Percentiles rank a stretch among this genome's conserved stretches.
Evolutionary conservation across 1,140 invertebrate genomes (phyloP).

Genomic region (Tetramorium alpestre): DNA sequence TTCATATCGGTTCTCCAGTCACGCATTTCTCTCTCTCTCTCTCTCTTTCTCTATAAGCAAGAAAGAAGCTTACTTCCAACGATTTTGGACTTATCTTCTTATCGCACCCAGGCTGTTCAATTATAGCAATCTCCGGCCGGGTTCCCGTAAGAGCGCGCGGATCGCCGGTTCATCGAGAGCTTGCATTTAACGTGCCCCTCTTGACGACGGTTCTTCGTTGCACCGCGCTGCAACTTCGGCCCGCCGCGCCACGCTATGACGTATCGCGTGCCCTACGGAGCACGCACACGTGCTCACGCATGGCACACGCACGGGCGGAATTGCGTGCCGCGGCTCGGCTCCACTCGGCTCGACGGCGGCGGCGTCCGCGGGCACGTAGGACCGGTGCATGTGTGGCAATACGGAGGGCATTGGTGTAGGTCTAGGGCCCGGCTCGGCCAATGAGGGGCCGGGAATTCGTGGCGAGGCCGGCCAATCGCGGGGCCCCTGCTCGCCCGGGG

Average conservation of each 20-base stretch:
- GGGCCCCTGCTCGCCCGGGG: slow-evolving; percentile 78
- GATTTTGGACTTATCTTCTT: slow-evolving; percentile 43
- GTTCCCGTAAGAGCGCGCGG: slow-evolving; percentile 23
- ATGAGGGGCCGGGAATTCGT: slow-evolving; percentile 83
- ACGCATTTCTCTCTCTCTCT: neutral
- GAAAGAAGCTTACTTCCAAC: slow-evolving; percentile 6
- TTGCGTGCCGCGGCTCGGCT: slow-evolving; percentile 40
- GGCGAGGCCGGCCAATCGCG: slow-evolving; percentile 83
- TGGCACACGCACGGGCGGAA: neutral
- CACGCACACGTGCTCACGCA: slow-evolving; percentile 64
- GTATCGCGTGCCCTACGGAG: slow-evolving; percentile 74
- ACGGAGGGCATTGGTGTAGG: slow-evolving; percentile 83
- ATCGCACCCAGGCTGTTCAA: slow-evolving; percentile 27
- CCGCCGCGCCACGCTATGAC: slow-evolving; percentile 67
- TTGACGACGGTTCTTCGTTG: slow-evolving; percentile 35
- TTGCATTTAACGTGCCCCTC: slow-evolving; percentile 29
- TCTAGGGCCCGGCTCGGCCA: slow-evolving; percentile 85
- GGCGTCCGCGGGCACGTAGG: slow-evolving; percentile 55
- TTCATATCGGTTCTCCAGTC: neutral
- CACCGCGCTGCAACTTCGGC: slow-evolving; percentile 57
- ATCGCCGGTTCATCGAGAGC: slow-evolving; percentile 22
- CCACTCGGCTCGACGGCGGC: neutral
- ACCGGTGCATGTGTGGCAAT: slow-evolving; percentile 66
- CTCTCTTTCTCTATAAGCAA: too few relatives aligned
- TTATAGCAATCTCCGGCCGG: slow-evolving; percentile 41